Base-by-base conservation (phyloP, 2,113 vertebrate species). In the Percopsis transmontana region DNA sequence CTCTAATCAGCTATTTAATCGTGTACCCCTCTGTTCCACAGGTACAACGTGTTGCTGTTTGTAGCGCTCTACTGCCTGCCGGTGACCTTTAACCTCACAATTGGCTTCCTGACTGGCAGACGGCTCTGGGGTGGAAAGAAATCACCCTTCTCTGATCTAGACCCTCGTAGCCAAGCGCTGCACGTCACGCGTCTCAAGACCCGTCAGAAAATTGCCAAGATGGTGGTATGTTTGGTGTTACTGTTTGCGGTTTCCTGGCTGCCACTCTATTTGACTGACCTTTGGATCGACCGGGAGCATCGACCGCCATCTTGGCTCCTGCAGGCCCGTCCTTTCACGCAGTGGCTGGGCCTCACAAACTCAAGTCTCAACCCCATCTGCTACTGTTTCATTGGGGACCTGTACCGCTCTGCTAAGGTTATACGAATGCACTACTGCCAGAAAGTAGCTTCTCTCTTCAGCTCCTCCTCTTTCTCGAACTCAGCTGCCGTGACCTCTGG, bases 331-430 rank as follows among this genome's bases (percentile, higher is more conserved):
- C 94, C 94, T 1, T 97, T 96, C 19, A 93, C 95, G 38, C 95
- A 97, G 76, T 97, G 95, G 95, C 89, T 97, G 16, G 93, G 95
- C 47, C 93, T 97, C 54, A 97, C 94, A 4, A 97, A 97, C 90
- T 97, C 95, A 78, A 95, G 94, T 81, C 94, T 97, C 59, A 97
- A 97, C 68, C 95, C 95, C 0, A 95, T 97, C 77, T 97, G 95
- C 60, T 97, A 97, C 61, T 97, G 95, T 50, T 96, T 97, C 65
- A 91, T 97, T 0, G 95, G 95, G 13, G 94, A 90, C 48, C 68
- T 90, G 59, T 95, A 95, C 75, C 93, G 95, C 47, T 96, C 94
- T 2, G 95, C 93, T 9, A 93, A 91, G 77, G 89, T 95, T 61
- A 93, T 97, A 73, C 94, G 92, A 73, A 94, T 79, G 40, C 93